Evolutionary conservation across 2,113 vertebrate species (phyloP).

Genomic region (Gadus chalcogrammus): DNA sequence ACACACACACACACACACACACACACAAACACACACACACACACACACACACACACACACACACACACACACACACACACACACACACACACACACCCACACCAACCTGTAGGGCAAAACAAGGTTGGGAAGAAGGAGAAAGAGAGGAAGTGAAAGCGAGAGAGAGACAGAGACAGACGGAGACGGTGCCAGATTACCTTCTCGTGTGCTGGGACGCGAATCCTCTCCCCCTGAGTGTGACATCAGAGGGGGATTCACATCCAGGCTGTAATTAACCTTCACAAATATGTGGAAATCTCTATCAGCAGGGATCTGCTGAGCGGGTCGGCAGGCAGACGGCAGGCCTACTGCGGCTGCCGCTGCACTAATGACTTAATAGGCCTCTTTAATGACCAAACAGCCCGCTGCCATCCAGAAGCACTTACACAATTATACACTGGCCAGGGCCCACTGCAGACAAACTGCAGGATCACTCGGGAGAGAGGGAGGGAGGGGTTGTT

Average conservation of each 20-base stretch:
- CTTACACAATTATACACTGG: constrained; percentile 72
- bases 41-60: not conserved
- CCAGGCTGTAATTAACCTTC: constrained; percentile 60
- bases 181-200: constrained; percentile 47
- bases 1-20: not conserved
- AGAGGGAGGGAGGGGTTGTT: constrained; percentile 1
- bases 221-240: constrained; percentile 48
- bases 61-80: not conserved
- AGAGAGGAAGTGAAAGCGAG: no score
- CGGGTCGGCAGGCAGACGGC: constrained; percentile 31
- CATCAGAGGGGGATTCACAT: constrained; percentile 60
- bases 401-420: constrained; percentile 73
- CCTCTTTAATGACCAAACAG: constrained; percentile 76
- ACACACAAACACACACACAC: not conserved
- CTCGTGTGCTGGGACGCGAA: constrained; percentile 41
- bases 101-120: constrained; percentile 31
- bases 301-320: constrained; percentile 54
- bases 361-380: constrained; percentile 76
- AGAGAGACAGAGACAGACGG: not conserved
- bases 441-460: constrained; percentile 50
- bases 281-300: constrained; percentile 57
- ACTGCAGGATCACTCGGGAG: constrained; percentile 7
- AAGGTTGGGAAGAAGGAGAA: constrained; percentile 1
- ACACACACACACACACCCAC: constrained; percentile 8
- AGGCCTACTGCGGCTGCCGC: constrained; percentile 58